Base-by-base conservation (phyloP, 2,797 vertebrate genomes). In the Chaetophractus vellerosus region DNA sequence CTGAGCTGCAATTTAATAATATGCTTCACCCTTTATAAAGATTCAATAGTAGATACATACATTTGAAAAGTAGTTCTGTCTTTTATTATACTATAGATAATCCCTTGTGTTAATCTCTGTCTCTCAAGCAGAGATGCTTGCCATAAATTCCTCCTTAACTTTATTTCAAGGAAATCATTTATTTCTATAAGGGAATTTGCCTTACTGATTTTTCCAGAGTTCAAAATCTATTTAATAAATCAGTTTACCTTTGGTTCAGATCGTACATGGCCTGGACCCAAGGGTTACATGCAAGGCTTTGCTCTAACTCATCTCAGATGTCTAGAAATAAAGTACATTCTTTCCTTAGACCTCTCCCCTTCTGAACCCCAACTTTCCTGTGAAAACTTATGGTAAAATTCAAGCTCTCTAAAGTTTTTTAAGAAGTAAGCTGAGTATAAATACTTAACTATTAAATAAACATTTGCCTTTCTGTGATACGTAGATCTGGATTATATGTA, bases 1-100 rank as follows among this genome's bases (percentile, higher is more conserved):
- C 38, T 66, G 41, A 84, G 23, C 26, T 88, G 52, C 7, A 88
- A 21, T 75, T 85, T 95, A 80, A 50, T 90, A 90, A 82, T 68
- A 61, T 23, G 16, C 15, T 38, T 79, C 64, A 63, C 78, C 24
- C 61, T 64, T 97, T 87, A 55, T 81, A 90, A 92, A 95, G 64
- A 95, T 71, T 48, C 11, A 86, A 24, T 45, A 66, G 21, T 18
- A 88, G 45, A 88, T 41, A 5, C 41, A 75, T 76, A 31, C 6
- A 31, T 80, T 79, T 64, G 24, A 83, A 82, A 7, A 61, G 26
- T 8, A 68, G 11, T 64, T 78, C 36, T 91, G 26, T 68, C n/a
- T 90, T 95, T 88, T 71, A 75, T 90, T 63, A 92, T 92, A 24
- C 9, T 36, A n/a, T 33, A 81, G 64, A 91, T 89, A 88, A 93